These are phyloP conservation scores for Harmothoe impar DNA, from an alignment of 2,888 invertebrate species.

Conservation along the genomic window DNA sequence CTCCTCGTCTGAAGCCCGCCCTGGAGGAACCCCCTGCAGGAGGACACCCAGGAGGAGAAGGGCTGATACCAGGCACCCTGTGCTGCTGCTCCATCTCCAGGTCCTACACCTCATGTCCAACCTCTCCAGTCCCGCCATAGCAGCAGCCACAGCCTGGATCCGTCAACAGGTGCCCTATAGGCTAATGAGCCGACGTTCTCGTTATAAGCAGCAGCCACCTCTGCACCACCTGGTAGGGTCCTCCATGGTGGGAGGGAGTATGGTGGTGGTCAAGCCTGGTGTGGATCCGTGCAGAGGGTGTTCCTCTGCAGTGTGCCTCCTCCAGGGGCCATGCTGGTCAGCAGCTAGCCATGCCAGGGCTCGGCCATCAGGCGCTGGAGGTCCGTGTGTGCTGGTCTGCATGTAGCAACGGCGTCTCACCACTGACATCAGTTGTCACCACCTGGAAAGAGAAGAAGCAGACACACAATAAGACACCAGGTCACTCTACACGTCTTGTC, in stretches of 20 bases:
- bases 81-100: neutral
- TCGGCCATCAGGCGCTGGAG: too few species aligned
- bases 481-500: too few species aligned
- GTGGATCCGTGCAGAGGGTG: neutral
- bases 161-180: neutral
- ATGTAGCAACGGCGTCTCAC: too few species aligned
- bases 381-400: too few species aligned
- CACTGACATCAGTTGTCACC: too few species aligned
- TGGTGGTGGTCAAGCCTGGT: neutral
- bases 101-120: neutral
- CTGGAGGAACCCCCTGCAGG: constrained; percentile 69
- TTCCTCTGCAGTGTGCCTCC: too few species aligned
- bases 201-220: too few species aligned
- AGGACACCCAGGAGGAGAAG: constrained; percentile 65
- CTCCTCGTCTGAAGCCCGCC: constrained; percentile 69
- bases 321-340: too few species aligned
- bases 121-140: neutral
- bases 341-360: too few species aligned
- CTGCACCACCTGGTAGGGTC: neutral
- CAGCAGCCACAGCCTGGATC: neutral
- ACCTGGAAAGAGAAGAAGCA: too few species aligned
- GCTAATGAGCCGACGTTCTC: neutral
- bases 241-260: neutral
- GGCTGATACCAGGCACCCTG: constrained; percentile 69
- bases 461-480: too few species aligned